Evolutionary conservation across 2,888 invertebrate genomes (phyloP), one percentile per base, ranked within the genome.

Genomic region (Volucella bombylans): DNA sequence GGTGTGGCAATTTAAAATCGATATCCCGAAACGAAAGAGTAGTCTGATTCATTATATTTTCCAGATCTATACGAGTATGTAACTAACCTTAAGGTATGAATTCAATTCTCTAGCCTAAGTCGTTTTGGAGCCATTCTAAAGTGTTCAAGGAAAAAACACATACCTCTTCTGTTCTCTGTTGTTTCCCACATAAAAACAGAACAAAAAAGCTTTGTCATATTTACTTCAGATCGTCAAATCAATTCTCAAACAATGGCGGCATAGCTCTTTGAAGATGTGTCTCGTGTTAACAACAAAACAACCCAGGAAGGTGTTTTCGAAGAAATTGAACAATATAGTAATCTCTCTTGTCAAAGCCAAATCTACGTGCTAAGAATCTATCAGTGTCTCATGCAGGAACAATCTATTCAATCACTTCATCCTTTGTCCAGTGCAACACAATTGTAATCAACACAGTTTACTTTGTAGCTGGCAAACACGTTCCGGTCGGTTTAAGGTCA

Each of bases 301-400:
- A 31, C 6, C 31, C 52, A 54, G 67, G 52, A 67, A 67, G 67
- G 23, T 41, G 23, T 31, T 73, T 41, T 23, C 1, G 1, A 41
- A 54, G 31, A 47, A 39, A 62, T 47, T 49, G 45, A 52, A 76
- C 61, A 76, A 76, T 68, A n/a, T n/a, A n/a, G n/a, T n/a, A 38
- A 69, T 57, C 50, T 65, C 49, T 77, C 61, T 69, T 55, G 41
- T 62, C 69, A 62, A 68, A 54, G 18, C 11, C 31, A 55, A 55
- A 9, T 8, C 12, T 43, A 80, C 80, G 80, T 80, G 80, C 61
- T 62, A 12, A 43, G 80, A 80, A 80, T 80, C 54, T 62, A 62
- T 80, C 55, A 47, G 14, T 54, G n/a, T 18, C 11, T 38, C 31
- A 10, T 47, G 8, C 43, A 49, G n/a, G 43, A 52, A 39, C 15